Evolutionary conservation across 2,113 vertebrate genomes (phyloP).

Genomic region (Bujurquina vittata): DNA sequence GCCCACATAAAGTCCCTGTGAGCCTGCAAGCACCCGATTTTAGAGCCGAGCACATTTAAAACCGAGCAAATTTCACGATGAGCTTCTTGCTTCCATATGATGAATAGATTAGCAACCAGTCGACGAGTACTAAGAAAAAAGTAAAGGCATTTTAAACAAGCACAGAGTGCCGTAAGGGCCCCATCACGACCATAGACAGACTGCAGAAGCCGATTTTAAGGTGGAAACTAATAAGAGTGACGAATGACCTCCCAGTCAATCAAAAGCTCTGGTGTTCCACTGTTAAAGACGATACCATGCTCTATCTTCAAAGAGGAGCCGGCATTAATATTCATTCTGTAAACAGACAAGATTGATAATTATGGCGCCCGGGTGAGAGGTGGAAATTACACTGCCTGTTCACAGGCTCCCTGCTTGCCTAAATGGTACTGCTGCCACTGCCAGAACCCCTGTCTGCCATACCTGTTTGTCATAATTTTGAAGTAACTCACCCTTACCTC

Average conservation of each 20-base stretch:
- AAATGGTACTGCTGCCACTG: constrained; percentile 23
- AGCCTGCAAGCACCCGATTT: constrained; percentile 24
- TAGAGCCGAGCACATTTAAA: constrained; percentile 23
- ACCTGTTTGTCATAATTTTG: constrained; percentile 66
- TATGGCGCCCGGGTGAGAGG: constrained; percentile 47
- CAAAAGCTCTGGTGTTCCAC: constrained; percentile 35
- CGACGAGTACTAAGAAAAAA: constrained; percentile 39
- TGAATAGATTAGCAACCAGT: constrained; percentile 69
- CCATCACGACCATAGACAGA: background rate
- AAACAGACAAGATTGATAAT: constrained; percentile 77
- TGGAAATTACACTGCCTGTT: constrained; percentile 55
- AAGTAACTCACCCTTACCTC: constrained; percentile 23
- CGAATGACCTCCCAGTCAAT: constrained; percentile 62
- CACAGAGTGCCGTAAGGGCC: constrained; percentile 13
- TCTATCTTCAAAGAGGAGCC: constrained; percentile 38
- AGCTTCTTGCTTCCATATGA: constrained; percentile 11
- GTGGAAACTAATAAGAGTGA: constrained; percentile 48
- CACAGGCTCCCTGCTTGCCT: constrained; percentile 19
- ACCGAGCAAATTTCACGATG: constrained; percentile 57
- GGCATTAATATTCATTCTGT: constrained; percentile 72
- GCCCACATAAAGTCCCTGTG: constrained; percentile 15
- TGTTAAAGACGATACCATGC: constrained; percentile 39
- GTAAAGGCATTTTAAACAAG: constrained; percentile 28
- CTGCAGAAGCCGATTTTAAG: constrained; percentile 31
- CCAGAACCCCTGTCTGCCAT: background rate